A percentile compares a stretch with the other conserved stretches of the same genome.
Conservation (phyloP, 92 coral and sea anemone species). For the Montipora capitata region DNA sequence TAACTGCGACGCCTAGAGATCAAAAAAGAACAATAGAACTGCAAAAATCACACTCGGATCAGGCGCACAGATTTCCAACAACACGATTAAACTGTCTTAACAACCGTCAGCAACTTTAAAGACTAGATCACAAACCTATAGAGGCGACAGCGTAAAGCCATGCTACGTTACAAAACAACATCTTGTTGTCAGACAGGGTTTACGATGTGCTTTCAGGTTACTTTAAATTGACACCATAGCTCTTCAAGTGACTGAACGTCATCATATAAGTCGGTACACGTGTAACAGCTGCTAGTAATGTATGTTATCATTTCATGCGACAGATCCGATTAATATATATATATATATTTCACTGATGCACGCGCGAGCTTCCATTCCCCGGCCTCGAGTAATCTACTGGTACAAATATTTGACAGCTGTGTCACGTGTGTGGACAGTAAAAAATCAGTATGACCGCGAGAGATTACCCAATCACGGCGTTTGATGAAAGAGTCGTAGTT, state of each 20-base stretch:
- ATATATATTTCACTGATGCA: conserved; percentile 3
- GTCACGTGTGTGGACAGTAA: conserved; percentile 33
- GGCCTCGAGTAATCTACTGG: conserved; percentile 23
- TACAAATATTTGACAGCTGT: conserved; percentile 39
- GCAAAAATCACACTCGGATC: conserved; percentile 1
- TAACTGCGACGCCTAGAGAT: conserved; percentile 62
- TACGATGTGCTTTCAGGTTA: background rate
- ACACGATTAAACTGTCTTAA: background rate
- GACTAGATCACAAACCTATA: conserved; percentile 11
- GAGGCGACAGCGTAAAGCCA: conserved; percentile 18
- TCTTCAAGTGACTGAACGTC: conserved; percentile 16
- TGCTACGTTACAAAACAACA: conserved; percentile 30
- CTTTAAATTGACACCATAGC: conserved; percentile 13
- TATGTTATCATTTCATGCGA: conserved; percentile 6
- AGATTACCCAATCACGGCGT: conserved; percentile 25
- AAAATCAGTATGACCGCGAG: conserved; percentile 57
- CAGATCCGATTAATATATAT: conserved; percentile 12
- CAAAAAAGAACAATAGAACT: conserved; percentile 22
- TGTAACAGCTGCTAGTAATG: background rate
- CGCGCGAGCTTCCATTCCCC: background rate
- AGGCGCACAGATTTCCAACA: background rate
- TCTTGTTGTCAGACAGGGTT: background rate
- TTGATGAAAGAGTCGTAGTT: conserved; percentile 6
- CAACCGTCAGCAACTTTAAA: background rate
- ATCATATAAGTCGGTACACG: background rate